phyloP scores from a whole-genome alignment of 53 echinoderm and acorn worm genomes.

The Apostichopus leukothele region DNA sequence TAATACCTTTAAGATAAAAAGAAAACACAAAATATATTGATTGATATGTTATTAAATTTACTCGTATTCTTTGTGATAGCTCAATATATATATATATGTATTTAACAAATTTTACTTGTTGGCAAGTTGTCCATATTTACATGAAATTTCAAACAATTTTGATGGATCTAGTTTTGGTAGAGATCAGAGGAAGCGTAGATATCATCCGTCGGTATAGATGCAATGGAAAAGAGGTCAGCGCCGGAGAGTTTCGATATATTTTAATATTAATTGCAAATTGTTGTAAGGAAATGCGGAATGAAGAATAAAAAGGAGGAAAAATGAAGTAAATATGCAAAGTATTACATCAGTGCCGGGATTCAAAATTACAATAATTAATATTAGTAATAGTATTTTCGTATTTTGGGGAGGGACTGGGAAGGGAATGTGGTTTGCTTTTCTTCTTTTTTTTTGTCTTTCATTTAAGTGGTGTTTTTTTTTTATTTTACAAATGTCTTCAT shows the following conservation, averaged over 20 bases:
- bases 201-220: background rate
- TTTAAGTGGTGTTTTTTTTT: background rate
- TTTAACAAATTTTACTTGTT: background rate
- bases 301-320: background rate
- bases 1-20: too few species aligned
- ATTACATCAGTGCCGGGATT: constrained; percentile 18
- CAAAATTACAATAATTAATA: constrained; percentile 6
- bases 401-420: constrained; percentile 16
- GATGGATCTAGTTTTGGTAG: background rate
- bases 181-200: background rate
- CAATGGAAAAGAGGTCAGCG: background rate
- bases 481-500: background rate
- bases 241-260: background rate
- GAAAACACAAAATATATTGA: too few species aligned
- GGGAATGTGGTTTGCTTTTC: constrained; percentile 9
- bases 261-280: background rate
- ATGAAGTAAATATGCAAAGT: constrained; percentile 5
- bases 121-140: background rate
- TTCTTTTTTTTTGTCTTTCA: background rate
- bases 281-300: background rate
- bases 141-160: background rate
- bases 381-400: background rate
- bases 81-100: too few species aligned
- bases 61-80: too few species aligned
- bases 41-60: too few species aligned